A percentile compares a stretch with the other conserved stretches of the same genome.
Conservation (phyloP, 1,140 invertebrate genomes). For the Anastrepha obliqua region DNA sequence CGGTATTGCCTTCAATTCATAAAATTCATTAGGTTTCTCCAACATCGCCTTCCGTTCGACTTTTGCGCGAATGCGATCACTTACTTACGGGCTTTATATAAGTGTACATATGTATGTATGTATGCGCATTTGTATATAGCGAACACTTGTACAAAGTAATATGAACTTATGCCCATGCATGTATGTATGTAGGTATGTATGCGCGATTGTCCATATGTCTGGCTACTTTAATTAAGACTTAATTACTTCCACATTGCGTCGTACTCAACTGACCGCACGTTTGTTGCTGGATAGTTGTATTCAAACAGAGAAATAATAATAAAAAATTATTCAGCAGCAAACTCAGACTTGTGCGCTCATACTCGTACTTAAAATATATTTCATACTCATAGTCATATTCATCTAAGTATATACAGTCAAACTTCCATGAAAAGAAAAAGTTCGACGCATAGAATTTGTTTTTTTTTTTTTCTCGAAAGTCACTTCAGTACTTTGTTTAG, state of each 20-base stretch:
- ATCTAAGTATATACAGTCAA: neutral
- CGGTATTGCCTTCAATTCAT: conserved; percentile 27
- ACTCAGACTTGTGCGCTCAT: neutral
- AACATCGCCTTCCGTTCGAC: conserved; percentile 46
- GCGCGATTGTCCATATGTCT: neutral
- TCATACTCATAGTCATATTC: neutral
- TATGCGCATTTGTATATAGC: neutral
- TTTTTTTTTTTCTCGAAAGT: too few species aligned
- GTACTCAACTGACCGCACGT: conserved; percentile 43
- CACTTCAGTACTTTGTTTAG: too few species aligned
- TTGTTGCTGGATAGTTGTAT: conserved; percentile 19
- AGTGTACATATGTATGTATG: neutral
- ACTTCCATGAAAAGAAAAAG: too few species aligned
- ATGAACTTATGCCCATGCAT: too few species aligned
- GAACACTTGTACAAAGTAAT: too few species aligned
- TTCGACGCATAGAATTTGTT: too few species aligned
- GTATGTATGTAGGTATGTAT: neutral
- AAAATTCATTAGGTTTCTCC: conserved; percentile 30
- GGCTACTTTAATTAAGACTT: conserved; percentile 46
- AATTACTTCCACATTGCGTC: conserved; percentile 52
- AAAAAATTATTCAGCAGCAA: neutral
- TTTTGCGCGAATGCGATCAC: conserved; percentile 32
- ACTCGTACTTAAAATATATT: neutral
- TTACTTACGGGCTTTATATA: neutral
- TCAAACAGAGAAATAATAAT: conserved; percentile 7